Conservation (phyloP, 1,140 invertebrate species). For the Sarcophaga peregrina region DNA sequence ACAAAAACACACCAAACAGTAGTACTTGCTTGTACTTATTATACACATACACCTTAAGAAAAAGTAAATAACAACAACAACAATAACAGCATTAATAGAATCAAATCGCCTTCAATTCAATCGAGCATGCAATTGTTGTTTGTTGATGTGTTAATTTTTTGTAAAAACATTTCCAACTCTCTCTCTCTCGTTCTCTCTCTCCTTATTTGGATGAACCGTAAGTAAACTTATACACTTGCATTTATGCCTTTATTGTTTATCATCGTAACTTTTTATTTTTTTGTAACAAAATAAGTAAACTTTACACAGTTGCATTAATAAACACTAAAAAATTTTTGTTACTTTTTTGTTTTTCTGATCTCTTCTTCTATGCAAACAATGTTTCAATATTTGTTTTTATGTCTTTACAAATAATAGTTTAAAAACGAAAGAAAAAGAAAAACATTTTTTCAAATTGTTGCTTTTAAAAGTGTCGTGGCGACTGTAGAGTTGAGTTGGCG, state of each 20-base stretch:
- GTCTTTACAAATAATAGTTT: too few species aligned
- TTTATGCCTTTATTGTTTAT: not conserved
- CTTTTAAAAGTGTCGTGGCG: slow-evolving; percentile 1
- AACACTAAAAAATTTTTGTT: not conserved
- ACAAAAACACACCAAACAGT: not conserved
- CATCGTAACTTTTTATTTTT: not conserved
- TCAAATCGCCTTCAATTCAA: slow-evolving; percentile 28
- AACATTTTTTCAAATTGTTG: not conserved
- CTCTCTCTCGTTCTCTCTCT: not conserved
- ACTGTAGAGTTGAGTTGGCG: slow-evolving; percentile 5
- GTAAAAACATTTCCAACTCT: not conserved
- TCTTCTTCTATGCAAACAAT: too few species aligned
- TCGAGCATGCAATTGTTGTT: slow-evolving; percentile 20
- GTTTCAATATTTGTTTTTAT: too few species aligned
- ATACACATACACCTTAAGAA: too few species aligned
- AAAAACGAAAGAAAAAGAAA: too few species aligned
- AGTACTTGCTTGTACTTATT: not conserved
- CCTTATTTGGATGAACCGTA: not conserved
- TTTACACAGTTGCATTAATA: slow-evolving; percentile 35
- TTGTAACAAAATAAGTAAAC: not conserved
- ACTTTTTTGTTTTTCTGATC: too few species aligned
- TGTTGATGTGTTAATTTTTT: slow-evolving; percentile 33
- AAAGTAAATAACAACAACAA: not conserved
- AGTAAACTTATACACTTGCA: not conserved
- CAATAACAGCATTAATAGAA: not conserved